Base-by-base conservation (phyloP, 2,797 vertebrate genomes). In the Enteromius fasciolatus region DNA sequence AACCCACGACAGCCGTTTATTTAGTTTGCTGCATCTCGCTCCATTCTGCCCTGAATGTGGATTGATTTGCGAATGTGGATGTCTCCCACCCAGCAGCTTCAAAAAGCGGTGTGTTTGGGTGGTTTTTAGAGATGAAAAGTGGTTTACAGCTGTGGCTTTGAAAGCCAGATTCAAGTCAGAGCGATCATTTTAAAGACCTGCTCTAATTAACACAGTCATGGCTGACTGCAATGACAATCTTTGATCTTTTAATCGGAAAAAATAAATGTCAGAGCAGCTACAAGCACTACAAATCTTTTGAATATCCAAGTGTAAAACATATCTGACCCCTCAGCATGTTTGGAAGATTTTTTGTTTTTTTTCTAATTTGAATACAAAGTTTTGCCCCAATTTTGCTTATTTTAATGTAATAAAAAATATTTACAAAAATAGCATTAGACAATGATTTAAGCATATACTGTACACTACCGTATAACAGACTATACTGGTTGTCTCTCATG, bases 91-190 rank as follows among this genome's bases (percentile, higher is more conserved):
- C 48, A 15, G 31, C 20, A n/a, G 48, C 20, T 57, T 74, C 31
- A 57, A 57, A 52, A 20, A 23, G 12, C 31, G 3, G 48, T 36
- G 3, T 74, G 50, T 74, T 5, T 36, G 31, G 18, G 50, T 57
- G 48, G 5, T 39, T 74, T 74, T 23, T 54, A 36, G 50, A 54
- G 50, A 54, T 74, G 72, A 57, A 54, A 74, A 57, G 72, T 39
- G 50, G 31, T 74, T 36, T 74, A 74, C 72, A 74, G 50, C 72
- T 57, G 72, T 74, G 50, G 31, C 31, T 74, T 74, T 74, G 72
- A 74, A 74, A 74, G 72, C 20, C 4, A 3, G 11, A 57, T 74
- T 74, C 72, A 39, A 54, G 50, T 15, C 50, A n/a, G 36, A 74
- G 54, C 54, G 5, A 74, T 54, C 11, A 15, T 36, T 74, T 74